Base-by-base conservation (phyloP, 23 tunicate genomes). In the Styela clava region DNA sequence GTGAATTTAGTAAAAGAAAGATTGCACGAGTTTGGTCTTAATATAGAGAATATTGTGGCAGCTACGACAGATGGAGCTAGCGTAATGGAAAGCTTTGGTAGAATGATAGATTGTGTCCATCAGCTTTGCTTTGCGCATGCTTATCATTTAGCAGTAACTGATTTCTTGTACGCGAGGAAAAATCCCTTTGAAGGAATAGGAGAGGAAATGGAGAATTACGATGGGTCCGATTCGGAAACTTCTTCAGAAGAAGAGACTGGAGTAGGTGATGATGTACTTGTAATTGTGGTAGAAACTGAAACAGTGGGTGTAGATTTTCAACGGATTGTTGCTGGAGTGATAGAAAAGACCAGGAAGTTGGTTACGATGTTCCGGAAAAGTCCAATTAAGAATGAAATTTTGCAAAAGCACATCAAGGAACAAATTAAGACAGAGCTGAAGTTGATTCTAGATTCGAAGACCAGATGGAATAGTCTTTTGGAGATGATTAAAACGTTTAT, bases 391-490 rank as follows among this genome's bases (percentile, higher is more conserved):
- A 65, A 63, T 35, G 88, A 84, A 84, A 84, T 84, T 76, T 36
- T 84, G 88, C 83, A 84, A 84, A 84, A 84, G 83, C 88, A 84
- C 67, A 77, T 76, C 25, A 82, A 84, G 44, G 83, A 74, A 76
- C 88, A 84, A 65, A 51, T 84, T 63, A 84, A 84, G 29, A 64
- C 83, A 35, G 88, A 84, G 88, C 64, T 84, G 74, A 84, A 84
- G 83, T 65, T 84, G 37, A 84, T 84, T 84, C 79, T 77, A 84
- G 88, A 84, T 77, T 84, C 83, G 27, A 84, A 76, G 83, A 84
- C 88, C 74, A 84, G 88, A 84, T 84, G 88, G 88, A 84, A 84
- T 76, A 84, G 88, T 77, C 88, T 84, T 84, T 64, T n/a, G n/a
- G 83, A 84, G 74, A 84, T 84, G 88, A 84, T 77, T 65, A 77